Evolutionary conservation across 2,797 vertebrate genomes (phyloP).

Genomic region (Epinephelus awoara): DNA sequence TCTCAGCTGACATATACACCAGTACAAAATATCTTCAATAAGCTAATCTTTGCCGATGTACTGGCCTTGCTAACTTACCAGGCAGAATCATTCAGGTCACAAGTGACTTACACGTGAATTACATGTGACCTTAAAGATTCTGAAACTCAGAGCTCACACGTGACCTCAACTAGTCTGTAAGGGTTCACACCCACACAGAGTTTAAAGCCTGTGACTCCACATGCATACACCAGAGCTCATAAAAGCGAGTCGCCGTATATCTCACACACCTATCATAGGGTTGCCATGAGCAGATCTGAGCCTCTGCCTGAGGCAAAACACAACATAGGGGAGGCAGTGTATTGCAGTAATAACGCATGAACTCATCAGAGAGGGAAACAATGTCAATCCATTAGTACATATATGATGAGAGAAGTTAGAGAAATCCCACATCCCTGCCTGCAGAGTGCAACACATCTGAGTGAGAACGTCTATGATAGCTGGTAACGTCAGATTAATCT

Average conservation of each 20-base stretch:
- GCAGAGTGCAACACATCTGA: background rate
- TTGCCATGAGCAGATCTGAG: slow-evolving; percentile 43
- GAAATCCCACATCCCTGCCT: slow-evolving; percentile 14
- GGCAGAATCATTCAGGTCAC: no score
- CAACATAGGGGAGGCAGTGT: slow-evolving; percentile 34
- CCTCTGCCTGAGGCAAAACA: slow-evolving; percentile 46
- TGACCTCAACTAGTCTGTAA: no score
- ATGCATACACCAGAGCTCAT: slow-evolving; percentile 49
- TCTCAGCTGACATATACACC: background rate
- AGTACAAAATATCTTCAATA: background rate
- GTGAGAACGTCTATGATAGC: slow-evolving; percentile 7
- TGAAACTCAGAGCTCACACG: no score
- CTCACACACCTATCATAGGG: slow-evolving; percentile 40
- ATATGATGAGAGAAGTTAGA: slow-evolving; percentile 18
- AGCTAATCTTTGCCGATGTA: background rate
- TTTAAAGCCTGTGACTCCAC: no score
- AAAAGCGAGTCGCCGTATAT: slow-evolving; percentile 44
- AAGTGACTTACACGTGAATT: no score
- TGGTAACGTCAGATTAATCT: slow-evolving; percentile 39
- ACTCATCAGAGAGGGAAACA: slow-evolving; percentile 31
- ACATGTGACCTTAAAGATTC: no score
- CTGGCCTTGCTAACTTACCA: background rate
- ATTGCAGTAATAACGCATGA: slow-evolving; percentile 59
- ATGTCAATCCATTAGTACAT: slow-evolving; percentile 22
- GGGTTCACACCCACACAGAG: no score